Evolutionary conservation across 2,797 vertebrate genomes (phyloP).

Genomic region (Brotula barbata): DNA sequence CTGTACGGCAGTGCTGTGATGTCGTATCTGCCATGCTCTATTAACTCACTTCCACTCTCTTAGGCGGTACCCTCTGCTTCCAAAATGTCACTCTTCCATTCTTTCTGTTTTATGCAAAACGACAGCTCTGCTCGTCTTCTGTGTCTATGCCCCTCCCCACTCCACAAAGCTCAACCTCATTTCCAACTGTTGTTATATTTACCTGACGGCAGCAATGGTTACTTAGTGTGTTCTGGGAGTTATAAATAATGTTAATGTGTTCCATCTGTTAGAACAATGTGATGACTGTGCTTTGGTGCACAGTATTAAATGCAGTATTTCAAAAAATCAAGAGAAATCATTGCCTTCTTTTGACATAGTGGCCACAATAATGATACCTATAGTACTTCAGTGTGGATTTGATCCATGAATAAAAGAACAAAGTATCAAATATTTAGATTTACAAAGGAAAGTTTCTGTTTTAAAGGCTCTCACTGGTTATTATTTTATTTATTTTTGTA

Average conservation of each 20-base stretch:
- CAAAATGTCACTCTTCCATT: constrained; percentile 29
- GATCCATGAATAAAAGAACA: background rate
- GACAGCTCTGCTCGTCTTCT: constrained; percentile 4
- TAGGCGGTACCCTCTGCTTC: constrained; percentile 35
- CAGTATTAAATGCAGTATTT: constrained; percentile 15
- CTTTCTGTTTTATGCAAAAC: constrained; percentile 13
- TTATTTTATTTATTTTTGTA: background rate
- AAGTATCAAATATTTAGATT: background rate
- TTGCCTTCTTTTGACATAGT: background rate
- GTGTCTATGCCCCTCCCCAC: background rate
- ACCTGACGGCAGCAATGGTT: background rate
- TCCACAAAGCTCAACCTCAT: constrained; percentile 5
- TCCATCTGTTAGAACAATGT: background rate
- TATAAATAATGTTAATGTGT: background rate
- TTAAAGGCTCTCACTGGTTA: background rate
- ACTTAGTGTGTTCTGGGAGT: constrained; percentile 7
- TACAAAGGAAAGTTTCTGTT: background rate
- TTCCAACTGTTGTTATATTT: background rate
- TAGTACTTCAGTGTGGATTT: background rate
- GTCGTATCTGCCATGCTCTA: constrained; percentile 42
- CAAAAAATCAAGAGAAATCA: constrained; percentile 10
- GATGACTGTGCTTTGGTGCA: background rate
- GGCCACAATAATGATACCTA: too few relatives aligned
- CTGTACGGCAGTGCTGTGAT: constrained; percentile 5
- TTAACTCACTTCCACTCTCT: constrained; percentile 47